Evolutionary conservation across 2,113 vertebrate species (phyloP).

Genomic region (Toxostoma redivivum): DNA sequence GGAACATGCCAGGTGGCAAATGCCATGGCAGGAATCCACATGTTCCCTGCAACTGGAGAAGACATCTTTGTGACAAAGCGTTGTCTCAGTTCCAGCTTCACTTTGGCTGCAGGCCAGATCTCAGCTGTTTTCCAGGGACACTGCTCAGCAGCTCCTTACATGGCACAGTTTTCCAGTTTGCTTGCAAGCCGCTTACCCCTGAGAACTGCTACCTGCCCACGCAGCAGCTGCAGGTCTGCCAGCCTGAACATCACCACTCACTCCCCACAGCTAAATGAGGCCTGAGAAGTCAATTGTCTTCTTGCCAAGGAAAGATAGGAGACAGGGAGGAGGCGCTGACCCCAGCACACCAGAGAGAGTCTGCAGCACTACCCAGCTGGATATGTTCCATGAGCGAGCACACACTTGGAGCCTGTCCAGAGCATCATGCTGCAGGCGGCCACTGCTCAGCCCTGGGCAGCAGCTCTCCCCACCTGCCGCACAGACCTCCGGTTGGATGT

Average conservation of each 20-base stretch:
- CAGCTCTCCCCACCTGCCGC: neutral
- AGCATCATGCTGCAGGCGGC: rapidly evolving
- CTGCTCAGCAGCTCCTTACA: neutral
- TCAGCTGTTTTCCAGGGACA: neutral
- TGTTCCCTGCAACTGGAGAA: neutral
- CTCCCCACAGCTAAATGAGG: rapidly evolving
- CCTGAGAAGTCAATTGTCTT: neutral
- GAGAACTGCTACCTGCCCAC: neutral
- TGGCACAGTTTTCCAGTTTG: rapidly evolving
- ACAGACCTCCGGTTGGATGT: neutral
- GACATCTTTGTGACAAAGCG: neutral
- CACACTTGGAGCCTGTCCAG: neutral
- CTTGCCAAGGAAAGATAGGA: neutral
- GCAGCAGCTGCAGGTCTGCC: rapidly evolving
- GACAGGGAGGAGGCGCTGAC: neutral
- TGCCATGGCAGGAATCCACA: neutral
- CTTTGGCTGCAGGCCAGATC: neutral
- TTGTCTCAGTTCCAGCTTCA: neutral
- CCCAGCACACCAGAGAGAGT: rapidly evolving
- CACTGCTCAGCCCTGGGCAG: neutral
- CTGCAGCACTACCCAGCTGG: neutral
- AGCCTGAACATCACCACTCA: neutral
- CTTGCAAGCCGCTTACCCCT: neutral
- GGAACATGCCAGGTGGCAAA: neutral
- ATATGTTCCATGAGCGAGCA: rapidly evolving